Percentiles rank a stretch among this genome's conserved stretches.
Conservation (phyloP, 2,888 invertebrate species). For the Eilema sororculum region DNA sequence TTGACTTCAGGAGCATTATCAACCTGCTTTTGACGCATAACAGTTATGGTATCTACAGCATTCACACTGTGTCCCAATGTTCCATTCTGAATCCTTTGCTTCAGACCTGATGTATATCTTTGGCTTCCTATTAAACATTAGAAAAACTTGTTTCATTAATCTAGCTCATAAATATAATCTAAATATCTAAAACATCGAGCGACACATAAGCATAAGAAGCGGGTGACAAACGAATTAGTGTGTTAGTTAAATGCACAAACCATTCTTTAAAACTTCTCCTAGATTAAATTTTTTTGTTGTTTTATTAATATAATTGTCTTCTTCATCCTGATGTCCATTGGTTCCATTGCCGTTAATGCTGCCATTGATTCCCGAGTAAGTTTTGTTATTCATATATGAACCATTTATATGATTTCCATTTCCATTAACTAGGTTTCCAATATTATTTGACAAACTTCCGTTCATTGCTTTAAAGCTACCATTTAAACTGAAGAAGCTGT, state of each 20-base stretch:
- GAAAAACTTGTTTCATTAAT: not conserved
- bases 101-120: conserved; percentile 86
- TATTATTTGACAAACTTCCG: conserved; percentile 19
- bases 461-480: conserved; percentile 32
- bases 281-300: conserved; percentile 62
- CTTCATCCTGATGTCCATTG: conserved; percentile 66
- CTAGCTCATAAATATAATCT: not conserved
- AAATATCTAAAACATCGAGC: conserved; percentile 24
- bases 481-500: conserved; percentile 22
- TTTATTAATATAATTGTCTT: conserved; percentile 57
- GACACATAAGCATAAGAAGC: conserved; percentile 43
- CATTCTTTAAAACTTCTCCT: conserved; percentile 77
- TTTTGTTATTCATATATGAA: conserved; percentile 53
- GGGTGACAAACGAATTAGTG: conserved; percentile 63
- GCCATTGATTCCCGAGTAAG: conserved; percentile 41
- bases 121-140: conserved; percentile 78
- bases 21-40: conserved; percentile 83
- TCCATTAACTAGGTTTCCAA: conserved; percentile 25
- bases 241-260: conserved; percentile 81
- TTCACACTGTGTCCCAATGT: conserved; percentile 85
- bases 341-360: conserved; percentile 53
- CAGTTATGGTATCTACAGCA: conserved; percentile 75
- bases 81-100: conserved; percentile 88
- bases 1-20: conserved; percentile 88
- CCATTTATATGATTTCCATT: conserved; percentile 43